Conservation (phyloP, 2,113 vertebrate genomes). For the Vulpes ferrilata region DNA sequence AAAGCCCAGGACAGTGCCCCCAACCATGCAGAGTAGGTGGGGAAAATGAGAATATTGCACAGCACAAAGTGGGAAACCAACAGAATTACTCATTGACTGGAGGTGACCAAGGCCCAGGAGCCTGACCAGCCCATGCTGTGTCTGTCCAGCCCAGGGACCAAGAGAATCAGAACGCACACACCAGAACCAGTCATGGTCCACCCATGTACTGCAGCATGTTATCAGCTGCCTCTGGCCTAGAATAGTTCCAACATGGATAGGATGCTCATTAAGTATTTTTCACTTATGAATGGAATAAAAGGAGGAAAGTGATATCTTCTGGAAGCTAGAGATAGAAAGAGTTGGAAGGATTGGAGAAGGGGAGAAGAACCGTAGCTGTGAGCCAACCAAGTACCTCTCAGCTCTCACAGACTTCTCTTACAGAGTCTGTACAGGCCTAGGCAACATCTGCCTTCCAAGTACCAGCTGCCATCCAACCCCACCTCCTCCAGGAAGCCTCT, state of each 20-base stretch:
- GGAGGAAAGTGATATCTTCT: neutral
- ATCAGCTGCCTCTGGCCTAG: neutral
- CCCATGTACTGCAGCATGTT: no score
- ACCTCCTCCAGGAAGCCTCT: neutral
- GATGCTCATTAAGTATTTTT: neutral
- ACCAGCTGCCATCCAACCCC: neutral
- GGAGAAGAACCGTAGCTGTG: neutral
- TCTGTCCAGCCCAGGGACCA: neutral
- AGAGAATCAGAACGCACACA: neutral
- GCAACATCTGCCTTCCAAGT: accelerated
- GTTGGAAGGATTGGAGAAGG: accelerated
- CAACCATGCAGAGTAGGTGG: neutral
- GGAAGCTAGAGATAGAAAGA: neutral
- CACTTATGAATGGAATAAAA: neutral
- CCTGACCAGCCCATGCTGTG: neutral
- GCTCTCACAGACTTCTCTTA: neutral
- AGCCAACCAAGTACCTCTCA: neutral
- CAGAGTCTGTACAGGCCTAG: neutral
- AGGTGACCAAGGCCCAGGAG: neutral
- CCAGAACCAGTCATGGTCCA: neutral
- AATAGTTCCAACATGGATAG: neutral
- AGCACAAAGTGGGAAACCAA: neutral
- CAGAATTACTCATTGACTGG: neutral
- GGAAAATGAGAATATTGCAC: neutral
- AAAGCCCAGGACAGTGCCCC: neutral